Base-by-base conservation (phyloP, 2,797 vertebrate genomes). In the Ambastaia sidthimunki region DNA sequence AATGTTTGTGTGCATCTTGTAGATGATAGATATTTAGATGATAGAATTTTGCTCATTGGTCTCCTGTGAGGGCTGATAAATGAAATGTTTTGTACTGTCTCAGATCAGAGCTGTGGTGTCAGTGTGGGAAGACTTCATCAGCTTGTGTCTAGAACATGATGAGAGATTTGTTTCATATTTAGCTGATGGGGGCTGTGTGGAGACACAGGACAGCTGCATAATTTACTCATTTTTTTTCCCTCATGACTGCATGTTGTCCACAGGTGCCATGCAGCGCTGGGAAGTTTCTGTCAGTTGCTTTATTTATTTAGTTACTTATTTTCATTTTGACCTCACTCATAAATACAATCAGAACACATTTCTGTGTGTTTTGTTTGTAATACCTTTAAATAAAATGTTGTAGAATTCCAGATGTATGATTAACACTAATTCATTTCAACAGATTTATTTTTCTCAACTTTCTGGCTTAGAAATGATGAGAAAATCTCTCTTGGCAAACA, bases 161-260 rank as follows among this genome's bases (percentile, higher is more conserved):
- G 19, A 34, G 41, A 3, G 57, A 34, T 74, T 63, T 62, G 57
- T 50, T 31, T 28, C 15, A 34, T 74, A 47, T 74, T 25, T 34
- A 57, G 31, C 21, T 62, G 41, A 59, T 59, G 57, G 11, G 1
- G 25, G 55, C 23, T 25, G 57, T 25, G 23, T 19, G 15, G 23
- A 60, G 23, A 15, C 21, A 25, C 11, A 25, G 21, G 12, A 59
- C 21, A 21, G 55, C 55, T 59, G 55, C 55, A 59, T 59, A 59
- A 59, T 59, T 59, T 59, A 59, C 21, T 2, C 19, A 2, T 25
- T 13, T 15, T 1, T 1, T 1, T 15, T 59, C 21, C 57, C 57
- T 25, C 10, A 3, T 57, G 54, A 21, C 54, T 23, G 54, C 19
- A 15, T 25, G 57, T 1, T 25, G 21, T 59, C 23, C 57, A 59